phyloP scores from a whole-genome alignment of 2,888 invertebrate species.

The Aphodius granarius region DNA sequence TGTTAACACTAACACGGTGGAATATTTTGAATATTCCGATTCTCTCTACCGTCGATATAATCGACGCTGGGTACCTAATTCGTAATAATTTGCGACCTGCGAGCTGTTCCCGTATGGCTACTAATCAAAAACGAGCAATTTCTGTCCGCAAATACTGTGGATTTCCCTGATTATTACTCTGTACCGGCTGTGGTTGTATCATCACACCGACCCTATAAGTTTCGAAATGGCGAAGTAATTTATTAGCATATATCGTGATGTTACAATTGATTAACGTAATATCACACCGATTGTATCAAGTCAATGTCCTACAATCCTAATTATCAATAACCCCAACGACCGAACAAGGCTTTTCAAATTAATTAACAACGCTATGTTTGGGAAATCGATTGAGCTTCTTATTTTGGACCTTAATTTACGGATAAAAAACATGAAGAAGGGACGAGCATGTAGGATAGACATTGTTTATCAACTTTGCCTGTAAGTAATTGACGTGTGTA shows the following conservation, averaged over 20 bases:
- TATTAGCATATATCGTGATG: background rate
- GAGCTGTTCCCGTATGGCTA: background rate
- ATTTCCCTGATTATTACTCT: too few relatives aligned
- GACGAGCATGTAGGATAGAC: background rate
- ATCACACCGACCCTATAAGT: background rate
- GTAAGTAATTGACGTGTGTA: background rate
- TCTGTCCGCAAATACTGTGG: background rate
- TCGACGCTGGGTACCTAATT: background rate
- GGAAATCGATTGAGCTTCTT: too few relatives aligned
- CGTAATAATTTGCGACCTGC: too few relatives aligned
- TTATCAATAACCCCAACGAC: too few relatives aligned
- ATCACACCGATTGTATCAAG: background rate
- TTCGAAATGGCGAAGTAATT: background rate
- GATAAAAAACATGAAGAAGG: background rate
- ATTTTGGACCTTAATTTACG: too few relatives aligned
- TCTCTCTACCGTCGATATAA: background rate
- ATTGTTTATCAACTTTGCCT: background rate
- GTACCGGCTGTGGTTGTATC: background rate
- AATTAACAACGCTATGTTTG: too few relatives aligned
- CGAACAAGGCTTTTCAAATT: too few relatives aligned
- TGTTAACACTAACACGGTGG: background rate
- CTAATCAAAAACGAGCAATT: background rate
- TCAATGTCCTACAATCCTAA: background rate
- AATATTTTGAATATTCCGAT: background rate
- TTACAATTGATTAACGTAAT: conserved; percentile 9